These are phyloP conservation scores for Loxodonta africana DNA, from an alignment of 2,113 vertebrate species.

Conservation along the genomic window DNA sequence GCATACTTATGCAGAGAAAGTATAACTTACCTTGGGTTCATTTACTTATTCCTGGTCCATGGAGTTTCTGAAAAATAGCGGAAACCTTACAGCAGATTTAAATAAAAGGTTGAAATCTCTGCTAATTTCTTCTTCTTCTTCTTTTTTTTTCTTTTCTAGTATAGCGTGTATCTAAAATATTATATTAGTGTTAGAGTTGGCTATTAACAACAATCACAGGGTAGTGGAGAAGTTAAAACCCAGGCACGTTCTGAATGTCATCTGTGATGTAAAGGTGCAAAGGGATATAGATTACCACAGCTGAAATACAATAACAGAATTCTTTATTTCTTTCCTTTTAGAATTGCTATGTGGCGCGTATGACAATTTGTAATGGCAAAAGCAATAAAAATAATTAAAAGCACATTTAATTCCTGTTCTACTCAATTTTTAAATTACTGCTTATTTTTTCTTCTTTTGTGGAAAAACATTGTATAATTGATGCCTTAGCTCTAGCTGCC, in stretches of 20 bases:
- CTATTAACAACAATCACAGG: slow-evolving; percentile 45
- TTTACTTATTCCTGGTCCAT: slow-evolving; percentile 68
- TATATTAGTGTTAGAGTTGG: background rate
- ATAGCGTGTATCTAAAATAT: background rate
- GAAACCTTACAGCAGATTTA: slow-evolving; percentile 57
- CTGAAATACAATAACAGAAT: background rate
- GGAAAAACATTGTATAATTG: slow-evolving; percentile 43
- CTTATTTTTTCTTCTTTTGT: slow-evolving; percentile 1
- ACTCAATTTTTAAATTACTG: slow-evolving; percentile 33
- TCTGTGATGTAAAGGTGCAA: background rate
- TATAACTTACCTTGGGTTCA: slow-evolving; percentile 65
- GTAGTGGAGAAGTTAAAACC: background rate
- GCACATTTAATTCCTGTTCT: slow-evolving; percentile 61
- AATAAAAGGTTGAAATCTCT: slow-evolving; percentile 65
- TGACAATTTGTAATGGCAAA: slow-evolving; percentile 61
- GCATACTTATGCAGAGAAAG: slow-evolving; percentile 76
- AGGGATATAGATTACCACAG: background rate
- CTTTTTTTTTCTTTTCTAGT: background rate
- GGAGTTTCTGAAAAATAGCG: slow-evolving; percentile 80
- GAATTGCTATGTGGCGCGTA: slow-evolving; percentile 19
- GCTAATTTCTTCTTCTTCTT: slow-evolving; percentile 69
- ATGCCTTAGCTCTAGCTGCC: background rate
- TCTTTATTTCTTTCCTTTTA: slow-evolving; percentile 36
- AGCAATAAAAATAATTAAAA: slow-evolving; percentile 60
- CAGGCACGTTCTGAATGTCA: background rate